Evolutionary conservation across 2,797 vertebrate species (phyloP), one percentile per base, ranked within the genome.

Genomic region (Telmatherina bonti): DNA sequence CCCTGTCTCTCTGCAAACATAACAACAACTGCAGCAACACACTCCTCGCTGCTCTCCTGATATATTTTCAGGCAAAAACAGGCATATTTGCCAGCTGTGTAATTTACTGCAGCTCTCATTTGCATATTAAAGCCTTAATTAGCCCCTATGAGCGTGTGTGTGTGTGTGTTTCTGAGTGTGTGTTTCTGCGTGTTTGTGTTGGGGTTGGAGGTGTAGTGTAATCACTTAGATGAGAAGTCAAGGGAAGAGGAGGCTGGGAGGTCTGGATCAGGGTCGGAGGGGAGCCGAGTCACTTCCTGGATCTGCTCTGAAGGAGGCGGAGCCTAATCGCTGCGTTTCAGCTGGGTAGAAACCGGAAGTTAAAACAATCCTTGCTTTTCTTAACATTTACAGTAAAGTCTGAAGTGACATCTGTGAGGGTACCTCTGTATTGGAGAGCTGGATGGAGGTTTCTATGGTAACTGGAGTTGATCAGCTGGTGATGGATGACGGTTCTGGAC

Each of bases 81-180:
- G 96, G 96, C 96, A 95, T 96, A 97, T 97, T 97, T 97, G 96
- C 96, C 95, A 97, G 96, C 96, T 97, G 97, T 94, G 93, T 97
- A 97, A 97, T 99, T 97, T 97, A 95, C 94, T 95, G 93, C 92
- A 86, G 91, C 94, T 94, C 96, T 96, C 94, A 98, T 99, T 99
- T 99, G 94, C 97, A 99, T 99, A 98, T 97, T 97, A 96, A 98
- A 94, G 96, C 96, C 96, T 96, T 99, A 99, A 99, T 99, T 97
- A 99, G 96, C 96, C 96, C 96, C 97, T 97, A 95, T 91, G 96
- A 96, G 97, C 95, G 83, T 71, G 79, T 82, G 82, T 79, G 79
- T 77, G 81, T 60, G 63, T 30, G 29, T 61, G 63, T 71, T 61
- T 68, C n/a, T n/a, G n/a, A n/a, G n/a, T n/a, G n/a, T n/a, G n/a